Percentiles rank a stretch among this genome's conserved stretches.
phyloP scores from a whole-genome alignment of 2,888 invertebrate species.

The Pyrrhosoma nymphula region DNA sequence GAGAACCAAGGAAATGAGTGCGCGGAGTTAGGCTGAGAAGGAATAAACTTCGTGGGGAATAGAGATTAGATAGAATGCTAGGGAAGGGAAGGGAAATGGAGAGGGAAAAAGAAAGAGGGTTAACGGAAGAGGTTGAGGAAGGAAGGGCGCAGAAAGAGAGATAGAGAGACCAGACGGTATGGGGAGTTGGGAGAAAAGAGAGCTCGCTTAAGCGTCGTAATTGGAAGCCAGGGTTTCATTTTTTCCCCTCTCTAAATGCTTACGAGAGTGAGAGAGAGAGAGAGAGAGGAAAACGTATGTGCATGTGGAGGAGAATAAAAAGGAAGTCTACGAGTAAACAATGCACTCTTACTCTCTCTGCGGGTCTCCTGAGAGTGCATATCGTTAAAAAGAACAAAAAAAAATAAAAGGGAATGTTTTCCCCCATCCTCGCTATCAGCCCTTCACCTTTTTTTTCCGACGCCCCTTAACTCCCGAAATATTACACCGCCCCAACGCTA shows the following conservation, averaged over 20 bases:
- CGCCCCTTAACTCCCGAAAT: too few species aligned
- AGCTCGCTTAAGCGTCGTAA: neutral
- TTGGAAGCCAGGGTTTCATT: neutral
- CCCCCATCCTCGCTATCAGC: neutral
- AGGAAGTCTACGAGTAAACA: neutral
- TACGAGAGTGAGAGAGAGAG: neutral
- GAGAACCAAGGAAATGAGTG: neutral
- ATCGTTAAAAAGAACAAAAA: neutral
- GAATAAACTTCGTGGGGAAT: neutral
- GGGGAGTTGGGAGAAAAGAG: neutral
- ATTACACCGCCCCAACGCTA: too few species aligned
- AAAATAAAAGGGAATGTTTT: neutral
- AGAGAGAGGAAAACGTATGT: neutral
- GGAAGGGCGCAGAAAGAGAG: neutral
- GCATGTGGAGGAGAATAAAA: neutral
- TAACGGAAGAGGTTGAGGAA: neutral
- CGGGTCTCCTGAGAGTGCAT: neutral
- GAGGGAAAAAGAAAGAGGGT: neutral
- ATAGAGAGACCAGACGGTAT: neutral
- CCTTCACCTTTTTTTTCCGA: too few species aligned
- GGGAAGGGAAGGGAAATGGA: neutral
- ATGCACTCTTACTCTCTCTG: neutral
- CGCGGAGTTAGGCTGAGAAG: neutral
- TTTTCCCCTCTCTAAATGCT: neutral
- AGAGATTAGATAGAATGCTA: neutral